phyloP scores from a whole-genome alignment of 1,140 invertebrate genomes.

The Eupeodes corollae region DNA sequence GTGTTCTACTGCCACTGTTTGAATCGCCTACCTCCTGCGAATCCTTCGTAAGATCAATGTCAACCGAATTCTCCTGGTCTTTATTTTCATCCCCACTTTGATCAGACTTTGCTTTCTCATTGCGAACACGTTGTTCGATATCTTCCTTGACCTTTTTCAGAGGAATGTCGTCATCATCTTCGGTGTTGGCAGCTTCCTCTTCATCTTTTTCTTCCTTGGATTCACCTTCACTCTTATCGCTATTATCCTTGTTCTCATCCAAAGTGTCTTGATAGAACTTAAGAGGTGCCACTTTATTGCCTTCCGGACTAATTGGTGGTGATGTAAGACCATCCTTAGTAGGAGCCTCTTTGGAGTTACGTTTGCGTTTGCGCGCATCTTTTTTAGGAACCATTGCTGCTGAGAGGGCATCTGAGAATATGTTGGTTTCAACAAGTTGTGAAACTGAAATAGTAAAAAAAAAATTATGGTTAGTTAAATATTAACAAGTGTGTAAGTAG shows the following conservation, averaged over 20 bases:
- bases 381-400: constrained; percentile 56
- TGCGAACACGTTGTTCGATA: constrained; percentile 28
- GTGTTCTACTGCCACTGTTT: constrained; percentile 4
- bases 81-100: constrained; percentile 8
- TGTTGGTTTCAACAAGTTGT: constrained; percentile 74
- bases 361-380: constrained; percentile 64
- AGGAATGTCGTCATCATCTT: constrained; percentile 32
- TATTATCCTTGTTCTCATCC: constrained; percentile 49
- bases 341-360: constrained; percentile 50
- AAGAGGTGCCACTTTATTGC: constrained; percentile 43
- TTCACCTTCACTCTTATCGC: constrained; percentile 30
- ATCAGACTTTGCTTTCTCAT: constrained; percentile 14
- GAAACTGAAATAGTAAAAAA: constrained; percentile 48
- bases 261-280: constrained; percentile 90
- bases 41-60: constrained; percentile 15
- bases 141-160: constrained; percentile 34
- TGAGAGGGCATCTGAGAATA: constrained; percentile 84
- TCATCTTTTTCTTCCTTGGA: constrained; percentile 37
- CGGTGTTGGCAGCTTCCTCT: constrained; percentile 33
- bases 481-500: not conserved
- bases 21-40: constrained; percentile 8
- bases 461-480: not conserved
- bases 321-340: constrained; percentile 40
- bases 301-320: constrained; percentile 26
- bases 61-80: constrained; percentile 19